Conservation (phyloP, 2,113 vertebrate species). For the Eurypyga helias region DNA sequence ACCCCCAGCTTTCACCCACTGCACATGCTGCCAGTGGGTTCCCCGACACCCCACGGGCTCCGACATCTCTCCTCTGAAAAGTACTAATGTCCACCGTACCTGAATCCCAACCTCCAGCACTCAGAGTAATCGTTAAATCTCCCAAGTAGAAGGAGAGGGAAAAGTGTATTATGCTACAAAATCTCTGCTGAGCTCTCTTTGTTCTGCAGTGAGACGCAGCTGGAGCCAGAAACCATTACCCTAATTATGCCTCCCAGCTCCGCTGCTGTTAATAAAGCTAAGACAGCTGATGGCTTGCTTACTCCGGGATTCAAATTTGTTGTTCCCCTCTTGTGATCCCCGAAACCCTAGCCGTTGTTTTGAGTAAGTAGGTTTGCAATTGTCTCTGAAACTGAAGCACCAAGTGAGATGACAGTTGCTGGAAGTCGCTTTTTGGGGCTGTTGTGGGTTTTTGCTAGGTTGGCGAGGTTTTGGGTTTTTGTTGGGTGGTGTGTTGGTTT, state of each 20-base stretch:
- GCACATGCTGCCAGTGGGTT: background rate
- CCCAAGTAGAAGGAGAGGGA: background rate
- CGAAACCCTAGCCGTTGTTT: background rate
- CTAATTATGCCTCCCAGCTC: constrained; percentile 55
- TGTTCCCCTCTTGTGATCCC: background rate
- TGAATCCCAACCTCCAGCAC: background rate
- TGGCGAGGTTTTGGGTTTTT: background rate
- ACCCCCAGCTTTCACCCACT: background rate
- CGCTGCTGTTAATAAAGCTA: constrained; percentile 48
- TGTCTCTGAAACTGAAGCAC: background rate
- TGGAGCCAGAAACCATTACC: constrained; percentile 50
- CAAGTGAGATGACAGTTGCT: background rate
- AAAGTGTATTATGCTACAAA: background rate
- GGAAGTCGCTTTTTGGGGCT: background rate
- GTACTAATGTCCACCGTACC: background rate
- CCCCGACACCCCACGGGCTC: background rate
- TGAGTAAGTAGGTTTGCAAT: background rate
- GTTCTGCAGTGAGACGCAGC: constrained; percentile 52
- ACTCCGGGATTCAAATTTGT: constrained; percentile 48
- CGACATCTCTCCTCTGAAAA: background rate
- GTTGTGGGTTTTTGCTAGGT: background rate
- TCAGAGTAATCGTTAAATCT: background rate
- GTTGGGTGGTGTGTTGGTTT: too few species aligned
- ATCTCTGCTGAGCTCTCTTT: constrained; percentile 44
- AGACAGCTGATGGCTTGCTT: constrained; percentile 49